Conservation (phyloP, 2,888 invertebrate species). For the Cepaea hortensis region DNA sequence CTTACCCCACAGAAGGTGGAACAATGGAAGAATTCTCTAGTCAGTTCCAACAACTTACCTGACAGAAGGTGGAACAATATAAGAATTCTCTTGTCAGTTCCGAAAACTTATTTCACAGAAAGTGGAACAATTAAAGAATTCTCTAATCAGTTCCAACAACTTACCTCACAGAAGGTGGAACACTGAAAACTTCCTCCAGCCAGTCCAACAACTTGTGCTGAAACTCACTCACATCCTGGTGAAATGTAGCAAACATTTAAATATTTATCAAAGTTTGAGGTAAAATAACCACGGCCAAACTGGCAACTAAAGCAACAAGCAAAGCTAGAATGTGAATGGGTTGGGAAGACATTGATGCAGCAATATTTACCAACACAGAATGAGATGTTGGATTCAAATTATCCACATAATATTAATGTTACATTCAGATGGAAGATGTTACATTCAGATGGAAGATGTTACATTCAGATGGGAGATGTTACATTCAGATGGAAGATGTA, state of each 20-base stretch:
- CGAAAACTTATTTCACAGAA: conserved; percentile 71
- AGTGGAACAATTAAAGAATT: not conserved
- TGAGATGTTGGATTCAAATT: too few species aligned
- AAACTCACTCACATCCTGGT: conserved; percentile 78
- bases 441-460: too few species aligned
- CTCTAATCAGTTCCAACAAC: not conserved
- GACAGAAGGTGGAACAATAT: conserved; percentile 60
- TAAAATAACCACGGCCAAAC: not conserved
- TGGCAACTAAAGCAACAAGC: too few species aligned
- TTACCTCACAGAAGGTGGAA: conserved; percentile 53
- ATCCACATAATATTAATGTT: too few species aligned
- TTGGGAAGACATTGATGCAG: too few species aligned
- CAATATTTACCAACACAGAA: too few species aligned
- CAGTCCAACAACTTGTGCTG: conserved; percentile 77
- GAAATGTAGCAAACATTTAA: not conserved
- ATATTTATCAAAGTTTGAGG: not conserved
- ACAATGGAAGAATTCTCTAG: not conserved
- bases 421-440: too few species aligned
- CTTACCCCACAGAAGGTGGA: conserved; percentile 37
- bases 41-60: not conserved
- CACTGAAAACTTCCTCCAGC: conserved; percentile 77
- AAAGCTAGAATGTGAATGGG: too few species aligned
- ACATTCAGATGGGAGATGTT: too few species aligned
- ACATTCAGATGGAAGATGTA: too few species aligned
- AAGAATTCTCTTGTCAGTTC: conserved; percentile 77